Percentiles rank a stretch among this genome's conserved stretches.
Evolutionary conservation across 2,888 invertebrate genomes (phyloP).

Genomic region (Leucoptera coffeella): DNA sequence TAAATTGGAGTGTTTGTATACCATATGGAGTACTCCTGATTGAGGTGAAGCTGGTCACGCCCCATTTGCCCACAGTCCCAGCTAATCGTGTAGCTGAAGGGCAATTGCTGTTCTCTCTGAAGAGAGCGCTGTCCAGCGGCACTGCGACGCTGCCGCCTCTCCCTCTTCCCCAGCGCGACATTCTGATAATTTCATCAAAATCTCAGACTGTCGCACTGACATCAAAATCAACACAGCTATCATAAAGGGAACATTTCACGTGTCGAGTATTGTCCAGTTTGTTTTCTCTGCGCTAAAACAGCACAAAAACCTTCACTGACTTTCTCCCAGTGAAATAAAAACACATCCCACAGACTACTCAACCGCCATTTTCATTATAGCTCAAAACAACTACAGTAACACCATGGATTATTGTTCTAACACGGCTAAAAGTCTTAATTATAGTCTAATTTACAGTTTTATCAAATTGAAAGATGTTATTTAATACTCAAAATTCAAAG

Average conservation of each 20-base stretch:
- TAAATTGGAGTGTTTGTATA: no score
- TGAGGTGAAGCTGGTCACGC: conserved; percentile 88
- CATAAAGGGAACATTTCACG: conserved; percentile 8
- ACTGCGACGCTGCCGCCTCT: conserved; percentile 55
- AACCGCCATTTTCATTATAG: conserved; percentile 51
- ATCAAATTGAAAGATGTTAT: no score
- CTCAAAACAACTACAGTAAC: conserved; percentile 6
- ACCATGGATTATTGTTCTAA: no score
- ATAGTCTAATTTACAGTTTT: no score
- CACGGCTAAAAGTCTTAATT: no score
- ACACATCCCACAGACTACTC: conserved; percentile 48
- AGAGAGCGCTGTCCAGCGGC: conserved; percentile 58
- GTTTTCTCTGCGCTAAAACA: background rate
- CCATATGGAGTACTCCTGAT: conserved; percentile 74
- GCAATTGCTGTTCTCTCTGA: conserved; percentile 74
- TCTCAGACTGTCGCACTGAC: conserved; percentile 22
- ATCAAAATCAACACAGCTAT: conserved; percentile 30
- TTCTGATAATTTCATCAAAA: conserved; percentile 49
- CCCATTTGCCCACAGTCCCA: conserved; percentile 91
- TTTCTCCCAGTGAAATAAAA: conserved; percentile 34
- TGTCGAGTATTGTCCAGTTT: conserved; percentile 1
- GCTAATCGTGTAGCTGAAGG: conserved; percentile 85
- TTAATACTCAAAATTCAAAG: no score
- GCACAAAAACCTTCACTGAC: conserved; percentile 10
- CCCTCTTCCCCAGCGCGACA: conserved; percentile 62